Evolutionary conservation across 2,888 invertebrate genomes (phyloP).

Genomic region (Entomobrya proxima): DNA sequence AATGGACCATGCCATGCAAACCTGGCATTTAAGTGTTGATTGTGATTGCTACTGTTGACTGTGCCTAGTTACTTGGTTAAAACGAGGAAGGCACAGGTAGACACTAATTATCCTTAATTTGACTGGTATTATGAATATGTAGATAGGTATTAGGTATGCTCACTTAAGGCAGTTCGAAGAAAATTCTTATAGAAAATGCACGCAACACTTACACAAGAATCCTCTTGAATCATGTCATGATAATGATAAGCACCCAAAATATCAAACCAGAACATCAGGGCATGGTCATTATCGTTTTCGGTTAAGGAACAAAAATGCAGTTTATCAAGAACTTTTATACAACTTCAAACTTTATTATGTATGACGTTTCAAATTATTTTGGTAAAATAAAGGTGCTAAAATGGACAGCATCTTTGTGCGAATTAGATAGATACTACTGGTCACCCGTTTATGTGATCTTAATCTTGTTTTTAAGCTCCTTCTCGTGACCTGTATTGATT

Average conservation of each 20-base stretch:
- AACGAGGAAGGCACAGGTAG: slow-evolving; percentile 31
- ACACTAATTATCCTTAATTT: slow-evolving; percentile 52
- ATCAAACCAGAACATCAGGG: not conserved
- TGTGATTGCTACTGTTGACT: not conserved
- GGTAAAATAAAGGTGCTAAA: slow-evolving; percentile 48
- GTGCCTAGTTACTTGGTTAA: slow-evolving; percentile 24
- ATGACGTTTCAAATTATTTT: not conserved
- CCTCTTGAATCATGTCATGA: slow-evolving; percentile 34
- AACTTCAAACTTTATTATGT: no score
- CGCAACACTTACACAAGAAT: slow-evolving; percentile 26
- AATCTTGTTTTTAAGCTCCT: not conserved
- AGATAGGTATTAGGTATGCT: not conserved
- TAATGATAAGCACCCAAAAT: not conserved
- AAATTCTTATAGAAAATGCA: not conserved
- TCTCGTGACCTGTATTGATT: slow-evolving; percentile 47
- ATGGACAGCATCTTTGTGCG: slow-evolving; percentile 12
- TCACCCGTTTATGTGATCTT: not conserved
- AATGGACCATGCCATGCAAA: not conserved
- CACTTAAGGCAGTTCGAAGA: not conserved
- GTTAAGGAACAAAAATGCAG: no score
- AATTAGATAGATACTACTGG: slow-evolving; percentile 2
- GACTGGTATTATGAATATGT: not conserved
- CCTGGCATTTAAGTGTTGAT: not conserved
- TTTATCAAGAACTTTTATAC: no score
- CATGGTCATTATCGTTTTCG: not conserved